These are phyloP conservation scores for Rhyacichthys aspro DNA, from an alignment of 2,797 vertebrate species.

Conservation along the genomic window DNA sequence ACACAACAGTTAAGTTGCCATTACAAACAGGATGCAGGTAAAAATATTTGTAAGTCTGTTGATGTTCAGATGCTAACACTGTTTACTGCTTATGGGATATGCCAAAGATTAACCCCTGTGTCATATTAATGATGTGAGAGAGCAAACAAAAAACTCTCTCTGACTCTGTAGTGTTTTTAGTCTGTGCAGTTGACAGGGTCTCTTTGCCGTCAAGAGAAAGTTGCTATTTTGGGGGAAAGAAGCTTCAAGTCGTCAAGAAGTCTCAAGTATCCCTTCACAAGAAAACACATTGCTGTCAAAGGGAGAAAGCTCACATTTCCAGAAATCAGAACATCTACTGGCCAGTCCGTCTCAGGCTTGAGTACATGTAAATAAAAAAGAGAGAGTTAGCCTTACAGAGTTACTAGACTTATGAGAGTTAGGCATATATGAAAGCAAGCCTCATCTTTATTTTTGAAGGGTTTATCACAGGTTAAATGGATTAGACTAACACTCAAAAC, in stretches of 20 bases:
- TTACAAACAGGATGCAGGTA: constrained; percentile 51
- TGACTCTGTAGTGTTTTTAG: background rate
- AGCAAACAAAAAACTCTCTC: too few relatives aligned
- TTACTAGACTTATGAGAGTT: too few relatives aligned
- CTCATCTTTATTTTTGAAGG: too few relatives aligned
- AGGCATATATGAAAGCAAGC: too few relatives aligned
- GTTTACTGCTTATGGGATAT: background rate
- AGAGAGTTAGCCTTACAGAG: too few relatives aligned
- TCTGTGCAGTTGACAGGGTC: background rate
- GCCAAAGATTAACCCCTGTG: background rate
- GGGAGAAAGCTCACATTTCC: constrained; percentile 30
- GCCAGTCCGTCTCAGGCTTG: background rate
- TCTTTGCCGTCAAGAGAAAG: constrained; percentile 1
- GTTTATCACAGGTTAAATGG: background rate
- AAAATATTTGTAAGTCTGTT: constrained; percentile 34
- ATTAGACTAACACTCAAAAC: too few relatives aligned
- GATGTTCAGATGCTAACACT: constrained; percentile 1
- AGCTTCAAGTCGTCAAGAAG: constrained; percentile 30
- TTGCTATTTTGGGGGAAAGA: constrained; percentile 18
- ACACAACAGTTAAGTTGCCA: constrained; percentile 52
- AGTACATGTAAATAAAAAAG: too few relatives aligned
- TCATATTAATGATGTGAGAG: background rate
- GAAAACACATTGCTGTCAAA: constrained; percentile 45
- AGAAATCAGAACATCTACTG: constrained; percentile 13
- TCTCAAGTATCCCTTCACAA: constrained; percentile 27